These are phyloP conservation scores for Eretmochelys imbricata DNA, from an alignment of 2,113 vertebrate genomes.

Conservation along the genomic window DNA sequence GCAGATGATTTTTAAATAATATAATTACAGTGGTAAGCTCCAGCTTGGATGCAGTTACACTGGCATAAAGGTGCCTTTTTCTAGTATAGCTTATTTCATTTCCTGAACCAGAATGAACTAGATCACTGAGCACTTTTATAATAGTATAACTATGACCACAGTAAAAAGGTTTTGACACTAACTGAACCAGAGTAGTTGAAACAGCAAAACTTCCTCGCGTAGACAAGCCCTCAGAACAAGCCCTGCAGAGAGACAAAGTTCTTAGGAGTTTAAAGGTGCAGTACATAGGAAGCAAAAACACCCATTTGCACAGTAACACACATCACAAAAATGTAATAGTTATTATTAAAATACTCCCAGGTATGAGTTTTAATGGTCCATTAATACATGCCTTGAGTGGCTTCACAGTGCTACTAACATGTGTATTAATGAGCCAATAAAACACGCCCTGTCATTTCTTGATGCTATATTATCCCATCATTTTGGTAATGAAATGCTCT, in stretches of 20 bases:
- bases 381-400: constrained; percentile 37
- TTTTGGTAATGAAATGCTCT: constrained; percentile 49
- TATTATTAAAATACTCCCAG: not conserved
- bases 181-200: not conserved
- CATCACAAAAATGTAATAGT: not conserved
- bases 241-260: not conserved
- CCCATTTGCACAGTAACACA: not conserved
- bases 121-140: not conserved
- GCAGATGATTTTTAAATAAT: not conserved
- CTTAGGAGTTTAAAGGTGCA: not conserved
- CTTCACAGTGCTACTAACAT: constrained; percentile 6
- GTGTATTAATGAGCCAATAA: constrained; percentile 51
- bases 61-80: not conserved
- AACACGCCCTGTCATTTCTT: constrained; percentile 34
- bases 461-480: constrained; percentile 21
- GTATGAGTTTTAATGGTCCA: constrained; percentile 14
- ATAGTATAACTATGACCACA: not conserved
- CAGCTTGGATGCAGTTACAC: accelerated
- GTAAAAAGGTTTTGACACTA: not conserved
- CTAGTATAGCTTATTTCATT: not conserved
- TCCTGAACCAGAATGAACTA: not conserved
- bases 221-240: not conserved
- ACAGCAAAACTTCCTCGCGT: not conserved
- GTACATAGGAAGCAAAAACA: not conserved
- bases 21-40: not conserved